Conservation (phyloP, 2,797 vertebrate genomes). For the Cottoperca gobio region DNA sequence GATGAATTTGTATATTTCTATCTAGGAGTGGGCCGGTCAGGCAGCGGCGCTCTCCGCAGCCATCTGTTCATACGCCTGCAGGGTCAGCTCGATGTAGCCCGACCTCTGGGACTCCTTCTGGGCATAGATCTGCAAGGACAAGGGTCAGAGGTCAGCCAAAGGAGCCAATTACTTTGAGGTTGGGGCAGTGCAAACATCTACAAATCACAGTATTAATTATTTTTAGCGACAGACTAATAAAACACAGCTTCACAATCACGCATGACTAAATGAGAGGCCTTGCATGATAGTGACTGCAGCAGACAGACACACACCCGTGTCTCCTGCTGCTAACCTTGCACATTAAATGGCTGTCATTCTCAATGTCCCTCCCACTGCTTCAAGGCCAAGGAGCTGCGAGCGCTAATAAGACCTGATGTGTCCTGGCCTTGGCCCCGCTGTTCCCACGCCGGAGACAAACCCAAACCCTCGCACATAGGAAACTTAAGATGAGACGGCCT, state of each 20-base stretch:
- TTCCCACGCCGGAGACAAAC: slow-evolving; percentile 56
- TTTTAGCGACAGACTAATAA: slow-evolving; percentile 20
- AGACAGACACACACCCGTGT: slow-evolving; percentile 32
- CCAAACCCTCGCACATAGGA: slow-evolving; percentile 43
- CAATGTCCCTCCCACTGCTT: slow-evolving; percentile 41
- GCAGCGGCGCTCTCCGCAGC: slow-evolving; percentile 64
- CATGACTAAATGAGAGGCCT: slow-evolving; percentile 63
- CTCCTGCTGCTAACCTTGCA: slow-evolving; percentile 52
- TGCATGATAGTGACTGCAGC: slow-evolving; percentile 29
- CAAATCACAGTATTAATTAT: slow-evolving; percentile 19
- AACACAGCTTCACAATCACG: slow-evolving; percentile 17
- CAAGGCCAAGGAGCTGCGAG: slow-evolving; percentile 42
- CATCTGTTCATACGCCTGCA: slow-evolving; percentile 88
- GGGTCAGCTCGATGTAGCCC: slow-evolving; percentile 90
- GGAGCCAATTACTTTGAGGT: background rate
- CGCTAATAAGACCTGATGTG: slow-evolving; percentile 73
- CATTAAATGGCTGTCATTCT: slow-evolving; percentile 69
- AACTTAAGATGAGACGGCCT: slow-evolving; percentile 59
- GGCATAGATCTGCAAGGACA: slow-evolving; percentile 86
- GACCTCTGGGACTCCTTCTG: slow-evolving; percentile 90
- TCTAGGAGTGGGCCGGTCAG: slow-evolving; percentile 25
- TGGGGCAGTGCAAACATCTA: no score
- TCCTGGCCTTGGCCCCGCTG: slow-evolving; percentile 52
- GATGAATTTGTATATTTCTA: background rate
- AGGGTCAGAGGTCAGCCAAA: slow-evolving; percentile 40